Conservation (phyloP, 2,113 vertebrate genomes). For the Pseudorhombus dupliciocellatus region DNA sequence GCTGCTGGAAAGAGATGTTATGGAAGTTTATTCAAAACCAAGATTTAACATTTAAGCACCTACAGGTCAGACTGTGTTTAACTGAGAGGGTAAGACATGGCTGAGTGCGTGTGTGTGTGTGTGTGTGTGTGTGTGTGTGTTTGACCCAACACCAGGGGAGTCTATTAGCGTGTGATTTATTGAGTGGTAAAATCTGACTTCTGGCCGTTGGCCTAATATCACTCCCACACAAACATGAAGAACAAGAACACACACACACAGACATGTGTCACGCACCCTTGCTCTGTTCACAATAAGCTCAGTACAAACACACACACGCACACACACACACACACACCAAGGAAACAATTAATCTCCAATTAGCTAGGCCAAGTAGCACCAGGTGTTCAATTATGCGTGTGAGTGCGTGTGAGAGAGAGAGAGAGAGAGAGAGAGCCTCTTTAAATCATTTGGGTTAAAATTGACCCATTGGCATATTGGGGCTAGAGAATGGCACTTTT, state of each 20-base stretch:
- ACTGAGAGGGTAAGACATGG: neutral
- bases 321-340: constrained; percentile 30
- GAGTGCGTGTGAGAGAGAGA: neutral
- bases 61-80: neutral
- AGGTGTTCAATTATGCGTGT: constrained; percentile 62
- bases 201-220: constrained; percentile 20
- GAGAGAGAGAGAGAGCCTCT: constrained; percentile 12
- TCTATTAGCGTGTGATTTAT: constrained; percentile 46
- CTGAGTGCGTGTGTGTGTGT: constrained; percentile 9
- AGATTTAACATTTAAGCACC: neutral
- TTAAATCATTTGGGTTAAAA: constrained; percentile 54
- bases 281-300: constrained; percentile 12
- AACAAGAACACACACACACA: neutral
- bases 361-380: constrained; percentile 61
- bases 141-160: constrained; percentile 17
- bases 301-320: constrained; percentile 6
- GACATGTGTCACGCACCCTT: neutral
- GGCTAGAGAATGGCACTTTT: constrained; percentile 23
- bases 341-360: constrained; percentile 69
- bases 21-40: no score
- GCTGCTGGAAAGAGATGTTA: no score
- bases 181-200: constrained; percentile 27
- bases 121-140: constrained; percentile 11
- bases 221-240: neutral
- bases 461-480: constrained; percentile 36